Conservation (phyloP, 35 echinoderm and acorn worm genomes). For the Hemicentrotus pulcherrimus region DNA sequence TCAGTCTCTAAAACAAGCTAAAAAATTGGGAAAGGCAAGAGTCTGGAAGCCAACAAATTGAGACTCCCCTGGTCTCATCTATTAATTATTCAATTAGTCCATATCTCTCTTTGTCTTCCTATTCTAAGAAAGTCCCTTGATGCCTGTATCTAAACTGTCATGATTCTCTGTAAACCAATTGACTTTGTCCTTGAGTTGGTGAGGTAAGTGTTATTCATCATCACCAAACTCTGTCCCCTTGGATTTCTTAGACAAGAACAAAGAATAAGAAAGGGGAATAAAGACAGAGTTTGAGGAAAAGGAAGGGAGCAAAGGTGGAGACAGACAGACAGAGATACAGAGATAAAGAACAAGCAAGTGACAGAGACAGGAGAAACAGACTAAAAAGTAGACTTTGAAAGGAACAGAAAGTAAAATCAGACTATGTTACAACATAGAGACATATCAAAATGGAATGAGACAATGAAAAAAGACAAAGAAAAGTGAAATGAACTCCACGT, state of each 20-base stretch:
- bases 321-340: background rate
- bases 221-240: background rate
- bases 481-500: background rate
- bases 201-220: slow-evolving; percentile 5
- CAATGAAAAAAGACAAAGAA: background rate
- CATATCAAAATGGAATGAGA: background rate
- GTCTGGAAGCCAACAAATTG: background rate
- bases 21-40: background rate
- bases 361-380: slow-evolving; percentile 1
- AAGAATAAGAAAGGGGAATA: slow-evolving; percentile 23
- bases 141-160: background rate
- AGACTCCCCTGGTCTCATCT: background rate
- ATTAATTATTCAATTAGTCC: background rate
- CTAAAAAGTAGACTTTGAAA: background rate
- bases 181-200: background rate
- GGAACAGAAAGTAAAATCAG: background rate
- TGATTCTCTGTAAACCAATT: background rate
- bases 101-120: background rate
- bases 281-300: background rate
- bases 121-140: background rate
- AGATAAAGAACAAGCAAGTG: background rate
- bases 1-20: background rate
- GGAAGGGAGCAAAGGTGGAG: slow-evolving; percentile 11
- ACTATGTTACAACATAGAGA: background rate
- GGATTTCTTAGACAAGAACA: background rate